These are phyloP conservation scores for Coregonus sp. DNA, from an alignment of 2,797 vertebrate species.

Conservation along the genomic window DNA sequence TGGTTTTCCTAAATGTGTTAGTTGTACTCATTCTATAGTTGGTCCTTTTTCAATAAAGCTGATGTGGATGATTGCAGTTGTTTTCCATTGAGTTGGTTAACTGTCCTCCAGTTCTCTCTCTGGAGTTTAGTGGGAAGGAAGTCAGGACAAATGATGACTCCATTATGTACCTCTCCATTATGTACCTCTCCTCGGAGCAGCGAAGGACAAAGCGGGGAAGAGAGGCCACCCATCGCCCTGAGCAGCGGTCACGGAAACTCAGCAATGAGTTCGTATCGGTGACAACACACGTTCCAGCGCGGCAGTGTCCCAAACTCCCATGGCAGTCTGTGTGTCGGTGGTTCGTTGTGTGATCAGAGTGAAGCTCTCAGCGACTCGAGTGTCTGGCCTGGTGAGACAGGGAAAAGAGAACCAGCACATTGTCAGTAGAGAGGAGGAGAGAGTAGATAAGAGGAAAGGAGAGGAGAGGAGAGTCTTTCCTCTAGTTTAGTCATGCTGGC, in stretches of 20 bases:
- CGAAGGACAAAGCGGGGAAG: slow-evolving; percentile 18
- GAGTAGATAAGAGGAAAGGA: not conserved
- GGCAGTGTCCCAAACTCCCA: slow-evolving; percentile 21
- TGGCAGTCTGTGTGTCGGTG: slow-evolving; percentile 2
- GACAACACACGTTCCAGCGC: slow-evolving; percentile 27
- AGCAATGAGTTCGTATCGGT: not conserved
- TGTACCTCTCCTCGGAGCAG: slow-evolving; percentile 29
- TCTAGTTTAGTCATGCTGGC: slow-evolving; percentile 10
- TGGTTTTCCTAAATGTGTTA: too few relatives aligned
- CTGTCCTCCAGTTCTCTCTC: not conserved
- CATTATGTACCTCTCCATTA: slow-evolving; percentile 25
- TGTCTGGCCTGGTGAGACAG: not conserved
- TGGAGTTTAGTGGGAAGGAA: not conserved
- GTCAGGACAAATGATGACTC: not conserved
- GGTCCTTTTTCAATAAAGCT: not conserved
- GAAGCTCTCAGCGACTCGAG: not conserved
- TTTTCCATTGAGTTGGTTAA: not conserved
- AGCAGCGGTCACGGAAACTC: not conserved
- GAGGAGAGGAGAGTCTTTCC: not conserved
- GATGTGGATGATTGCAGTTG: not conserved
- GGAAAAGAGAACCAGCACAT: not conserved
- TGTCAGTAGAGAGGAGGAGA: not conserved
- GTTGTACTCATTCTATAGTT: not conserved
- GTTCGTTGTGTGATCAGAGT: not conserved
- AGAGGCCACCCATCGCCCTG: slow-evolving; percentile 36